These are phyloP conservation scores for Dipodomys spectabilis DNA, from an alignment of 2,113 vertebrate species.

Conservation along the genomic window DNA sequence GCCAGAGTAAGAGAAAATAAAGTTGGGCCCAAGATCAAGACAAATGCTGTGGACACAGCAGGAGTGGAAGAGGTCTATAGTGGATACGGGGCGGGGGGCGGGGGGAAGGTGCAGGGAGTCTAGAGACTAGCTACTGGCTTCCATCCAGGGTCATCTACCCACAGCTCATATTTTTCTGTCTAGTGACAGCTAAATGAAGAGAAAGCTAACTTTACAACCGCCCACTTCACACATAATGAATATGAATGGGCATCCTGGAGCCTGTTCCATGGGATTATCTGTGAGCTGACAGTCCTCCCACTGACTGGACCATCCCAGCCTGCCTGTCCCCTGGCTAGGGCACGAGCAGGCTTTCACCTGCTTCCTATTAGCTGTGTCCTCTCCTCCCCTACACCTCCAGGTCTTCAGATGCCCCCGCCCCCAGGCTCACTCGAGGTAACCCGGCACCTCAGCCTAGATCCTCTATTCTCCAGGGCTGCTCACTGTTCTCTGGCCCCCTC, in stretches of 20 bases:
- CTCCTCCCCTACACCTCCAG: constrained; percentile 8
- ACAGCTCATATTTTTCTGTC: constrained; percentile 85
- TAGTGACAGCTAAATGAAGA: constrained; percentile 86
- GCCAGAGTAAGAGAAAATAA: not conserved
- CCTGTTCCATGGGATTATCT: constrained; percentile 74
- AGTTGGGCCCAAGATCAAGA: not conserved
- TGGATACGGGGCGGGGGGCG: not conserved
- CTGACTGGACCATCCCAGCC: constrained; percentile 46
- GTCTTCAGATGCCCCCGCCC: constrained; percentile 24
- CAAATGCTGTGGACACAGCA: not conserved
- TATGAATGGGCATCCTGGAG: constrained; percentile 80
- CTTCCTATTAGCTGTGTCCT: constrained; percentile 72
- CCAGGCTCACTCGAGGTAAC: constrained; percentile 14
- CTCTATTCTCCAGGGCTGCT: not conserved
- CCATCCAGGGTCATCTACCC: constrained; percentile 80
- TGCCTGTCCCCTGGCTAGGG: constrained; percentile 51
- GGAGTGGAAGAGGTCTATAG: not conserved
- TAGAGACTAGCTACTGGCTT: constrained; percentile 72
- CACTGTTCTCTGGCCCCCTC: not conserved
- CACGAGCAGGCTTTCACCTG: constrained; percentile 71
- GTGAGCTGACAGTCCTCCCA: constrained; percentile 67
- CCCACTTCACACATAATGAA: constrained; percentile 81
- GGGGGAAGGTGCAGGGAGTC: constrained; percentile 56
- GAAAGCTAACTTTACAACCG: constrained; percentile 83
- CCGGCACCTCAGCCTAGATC: not conserved